Evolutionary conservation across 2,888 invertebrate genomes (phyloP).

Genomic region (Chloroclystis v-ata): DNA sequence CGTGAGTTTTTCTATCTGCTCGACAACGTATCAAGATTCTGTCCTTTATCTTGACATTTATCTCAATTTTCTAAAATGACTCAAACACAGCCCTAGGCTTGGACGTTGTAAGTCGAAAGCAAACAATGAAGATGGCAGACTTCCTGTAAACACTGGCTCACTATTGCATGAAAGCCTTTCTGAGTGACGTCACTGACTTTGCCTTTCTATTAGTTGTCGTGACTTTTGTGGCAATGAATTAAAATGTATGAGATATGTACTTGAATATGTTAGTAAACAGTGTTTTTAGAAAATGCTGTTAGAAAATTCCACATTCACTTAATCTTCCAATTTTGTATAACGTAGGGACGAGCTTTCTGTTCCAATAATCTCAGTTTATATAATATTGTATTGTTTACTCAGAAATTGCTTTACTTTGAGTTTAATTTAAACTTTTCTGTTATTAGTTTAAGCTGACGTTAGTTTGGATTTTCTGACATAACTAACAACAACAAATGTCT

Average conservation of each 20-base stretch:
- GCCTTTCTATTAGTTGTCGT: conserved; percentile 30
- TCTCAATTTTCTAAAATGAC: neutral
- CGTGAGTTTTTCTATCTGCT: neutral
- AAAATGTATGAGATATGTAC: conserved; percentile 17
- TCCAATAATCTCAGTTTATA: too few relatives aligned
- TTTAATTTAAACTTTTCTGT: too few relatives aligned
- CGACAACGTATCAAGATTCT: conserved; percentile 2
- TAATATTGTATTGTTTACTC: too few relatives aligned
- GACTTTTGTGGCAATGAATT: conserved; percentile 21
- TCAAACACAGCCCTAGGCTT: conserved; percentile 20
- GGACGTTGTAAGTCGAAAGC: conserved; percentile 21
- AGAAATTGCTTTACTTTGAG: too few relatives aligned
- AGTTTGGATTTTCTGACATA: too few relatives aligned
- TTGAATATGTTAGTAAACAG: neutral
- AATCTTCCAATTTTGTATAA: too few relatives aligned
- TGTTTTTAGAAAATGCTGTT: too few relatives aligned
- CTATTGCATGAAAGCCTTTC: conserved; percentile 25
- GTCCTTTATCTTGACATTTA: neutral
- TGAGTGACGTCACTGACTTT: conserved; percentile 22
- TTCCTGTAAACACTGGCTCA: conserved; percentile 25
- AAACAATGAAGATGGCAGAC: conserved; percentile 24
- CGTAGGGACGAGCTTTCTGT: too few relatives aligned
- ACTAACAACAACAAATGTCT: too few relatives aligned
- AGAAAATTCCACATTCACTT: too few relatives aligned
- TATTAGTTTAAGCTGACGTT: too few relatives aligned